Percentiles rank a stretch among this genome's conserved stretches.
phyloP scores from a whole-genome alignment of 1,140 invertebrate genomes.

The Mycetomoellerius zeteki region DNA sequence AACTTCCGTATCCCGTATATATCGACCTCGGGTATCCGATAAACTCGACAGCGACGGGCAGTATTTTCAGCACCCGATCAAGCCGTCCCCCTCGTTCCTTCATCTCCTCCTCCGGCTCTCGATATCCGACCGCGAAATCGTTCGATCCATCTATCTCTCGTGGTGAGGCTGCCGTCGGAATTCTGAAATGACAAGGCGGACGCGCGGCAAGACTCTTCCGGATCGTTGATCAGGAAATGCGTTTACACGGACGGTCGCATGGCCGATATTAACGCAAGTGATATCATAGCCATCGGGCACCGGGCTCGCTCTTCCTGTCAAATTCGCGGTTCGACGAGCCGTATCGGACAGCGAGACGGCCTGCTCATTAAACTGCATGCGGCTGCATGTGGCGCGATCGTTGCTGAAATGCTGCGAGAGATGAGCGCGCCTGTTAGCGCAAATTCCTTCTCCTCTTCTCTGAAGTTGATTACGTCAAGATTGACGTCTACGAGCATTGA shows the following conservation, averaged over 20 bases:
- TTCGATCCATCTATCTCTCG: constrained; percentile 38
- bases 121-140: constrained; percentile 28
- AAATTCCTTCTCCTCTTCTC: not conserved
- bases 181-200: constrained; percentile 30
- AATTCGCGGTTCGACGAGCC: constrained; percentile 57
- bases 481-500: not conserved
- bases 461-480: not conserved
- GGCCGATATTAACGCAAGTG: constrained; percentile 50
- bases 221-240: constrained; percentile 58
- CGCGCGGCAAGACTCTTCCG: constrained; percentile 47
- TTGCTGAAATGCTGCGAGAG: constrained; percentile 30
- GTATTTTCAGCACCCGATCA: constrained; percentile 56
- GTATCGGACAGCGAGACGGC: constrained; percentile 43
- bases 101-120: not conserved
- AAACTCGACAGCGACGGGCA: constrained; percentile 34
- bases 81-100: not conserved
- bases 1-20: constrained; percentile 40
- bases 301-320: constrained; percentile 34
- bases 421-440: constrained; percentile 46
- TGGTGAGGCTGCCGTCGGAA: constrained; percentile 40
- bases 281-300: constrained; percentile 36
- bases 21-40: constrained; percentile 27
- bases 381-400: constrained; percentile 51
- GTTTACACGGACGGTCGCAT: constrained; percentile 49
- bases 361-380: constrained; percentile 46